Percentiles rank a stretch among this genome's conserved stretches.
phyloP scores from a whole-genome alignment of 2,113 vertebrate genomes.

The Tetraodon nigroviridis region DNA sequence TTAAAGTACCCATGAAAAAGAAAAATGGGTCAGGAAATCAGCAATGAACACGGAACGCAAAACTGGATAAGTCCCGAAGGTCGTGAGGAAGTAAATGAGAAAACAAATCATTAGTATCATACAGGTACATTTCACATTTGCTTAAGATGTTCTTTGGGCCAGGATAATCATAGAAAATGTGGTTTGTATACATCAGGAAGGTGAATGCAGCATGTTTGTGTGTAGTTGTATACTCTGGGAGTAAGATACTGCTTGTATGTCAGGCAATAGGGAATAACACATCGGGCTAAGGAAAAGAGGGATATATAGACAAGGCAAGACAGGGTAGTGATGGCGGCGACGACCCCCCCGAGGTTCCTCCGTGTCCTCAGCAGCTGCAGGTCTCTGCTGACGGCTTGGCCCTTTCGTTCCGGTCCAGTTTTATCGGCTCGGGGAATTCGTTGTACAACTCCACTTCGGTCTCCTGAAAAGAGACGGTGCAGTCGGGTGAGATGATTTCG shows the following conservation, averaged over 20 bases:
- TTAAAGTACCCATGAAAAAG: conserved; percentile 53
- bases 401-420: conserved; percentile 91
- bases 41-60: conserved; percentile 31
- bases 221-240: conserved; percentile 52
- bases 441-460: conserved; percentile 97
- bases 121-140: conserved; percentile 51
- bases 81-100: not conserved
- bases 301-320: conserved; percentile 70
- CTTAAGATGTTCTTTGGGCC: conserved; percentile 62
- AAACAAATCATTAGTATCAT: conserved; percentile 15
- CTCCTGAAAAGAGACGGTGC: conserved; percentile 71
- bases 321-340: conserved; percentile 47
- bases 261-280: conserved; percentile 59
- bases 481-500: not conserved
- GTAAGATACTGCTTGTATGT: conserved; percentile 56
- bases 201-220: conserved; percentile 57
- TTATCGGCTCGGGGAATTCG: conserved; percentile 94
- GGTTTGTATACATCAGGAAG: conserved; percentile 43
- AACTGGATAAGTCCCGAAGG: conserved; percentile 37
- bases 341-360: conserved; percentile 49
- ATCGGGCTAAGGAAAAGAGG: conserved; percentile 69
- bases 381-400: conserved; percentile 84
- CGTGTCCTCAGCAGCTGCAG: conserved; percentile 90
- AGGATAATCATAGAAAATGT: conserved; percentile 57
- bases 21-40: conserved; percentile 44